Conservation (phyloP, 2,113 vertebrate species). For the Centrocercus urophasianus region DNA sequence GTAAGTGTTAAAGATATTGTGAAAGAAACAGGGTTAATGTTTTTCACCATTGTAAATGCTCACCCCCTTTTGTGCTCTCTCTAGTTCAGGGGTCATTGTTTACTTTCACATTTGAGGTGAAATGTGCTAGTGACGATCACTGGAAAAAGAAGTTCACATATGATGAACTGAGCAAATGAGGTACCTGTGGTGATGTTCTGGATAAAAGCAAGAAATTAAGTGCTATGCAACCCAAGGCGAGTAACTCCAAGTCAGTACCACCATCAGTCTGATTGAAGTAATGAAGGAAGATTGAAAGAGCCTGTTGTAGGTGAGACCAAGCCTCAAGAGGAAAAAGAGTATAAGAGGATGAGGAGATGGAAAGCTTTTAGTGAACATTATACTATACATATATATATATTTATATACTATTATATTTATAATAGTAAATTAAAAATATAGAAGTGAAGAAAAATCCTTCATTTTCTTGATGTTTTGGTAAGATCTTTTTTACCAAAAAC, state of each 20-base stretch:
- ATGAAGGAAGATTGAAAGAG: slow-evolving; percentile 61
- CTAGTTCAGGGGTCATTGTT: slow-evolving; percentile 32
- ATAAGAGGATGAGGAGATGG: slow-evolving; percentile 39
- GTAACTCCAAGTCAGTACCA: slow-evolving; percentile 40
- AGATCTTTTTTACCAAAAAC: background rate
- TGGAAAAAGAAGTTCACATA: slow-evolving; percentile 25
- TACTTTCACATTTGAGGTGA: slow-evolving; percentile 48
- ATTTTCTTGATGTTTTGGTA: slow-evolving; percentile 37
- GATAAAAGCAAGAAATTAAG: slow-evolving; percentile 77
- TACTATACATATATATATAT: no score
- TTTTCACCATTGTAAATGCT: background rate
- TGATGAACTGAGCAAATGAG: slow-evolving; percentile 37
- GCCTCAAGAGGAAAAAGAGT: slow-evolving; percentile 33
- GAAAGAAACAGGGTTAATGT: slow-evolving; percentile 31
- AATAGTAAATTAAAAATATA: slow-evolving; percentile 54
- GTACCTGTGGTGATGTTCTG: slow-evolving; percentile 60
- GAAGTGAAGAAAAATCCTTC: slow-evolving; percentile 17
- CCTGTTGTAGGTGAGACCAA: slow-evolving; percentile 52
- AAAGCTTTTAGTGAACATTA: slow-evolving; percentile 70
- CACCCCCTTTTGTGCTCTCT: background rate
- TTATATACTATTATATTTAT: background rate
- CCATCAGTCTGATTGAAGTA: slow-evolving; percentile 79
- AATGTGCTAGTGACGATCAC: slow-evolving; percentile 31
- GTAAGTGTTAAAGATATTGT: slow-evolving; percentile 4
- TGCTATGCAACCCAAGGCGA: slow-evolving; percentile 54